Percentiles rank a stretch among this genome's conserved stretches.
Conservation (phyloP, 2,113 vertebrate species). For the Oryzias celebensis region DNA sequence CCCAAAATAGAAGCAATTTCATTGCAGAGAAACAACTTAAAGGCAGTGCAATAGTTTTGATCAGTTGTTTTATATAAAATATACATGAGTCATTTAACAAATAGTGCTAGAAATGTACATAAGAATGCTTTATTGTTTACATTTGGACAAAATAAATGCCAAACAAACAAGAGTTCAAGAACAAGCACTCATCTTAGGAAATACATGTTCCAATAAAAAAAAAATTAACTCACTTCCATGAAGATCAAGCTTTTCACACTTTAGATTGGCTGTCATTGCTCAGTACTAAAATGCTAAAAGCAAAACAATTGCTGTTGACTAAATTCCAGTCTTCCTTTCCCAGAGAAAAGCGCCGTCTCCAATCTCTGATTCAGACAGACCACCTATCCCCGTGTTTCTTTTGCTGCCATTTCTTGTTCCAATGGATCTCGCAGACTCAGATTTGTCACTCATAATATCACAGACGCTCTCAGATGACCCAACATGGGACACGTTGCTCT, state of each 20-base stretch:
- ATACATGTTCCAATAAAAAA: no score
- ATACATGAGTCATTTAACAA: no score
- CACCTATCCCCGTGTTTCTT: conserved; percentile 8
- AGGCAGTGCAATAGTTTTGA: no score
- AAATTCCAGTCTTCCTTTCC: conserved; percentile 18
- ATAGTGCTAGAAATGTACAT: no score
- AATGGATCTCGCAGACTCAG: conserved; percentile 38
- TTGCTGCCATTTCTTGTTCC: conserved; percentile 16
- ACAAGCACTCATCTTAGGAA: no score
- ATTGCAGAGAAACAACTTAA: no score
- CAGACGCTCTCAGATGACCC: conserved; percentile 33
- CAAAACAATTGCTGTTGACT: no score
- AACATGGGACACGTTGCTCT: conserved; percentile 37
- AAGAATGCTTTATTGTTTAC: no score
- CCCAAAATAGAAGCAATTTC: no score
- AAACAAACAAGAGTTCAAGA: no score
- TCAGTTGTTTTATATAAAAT: no score
- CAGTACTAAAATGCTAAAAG: neutral
- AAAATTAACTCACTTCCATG: neutral
- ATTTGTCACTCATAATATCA: conserved; percentile 51
- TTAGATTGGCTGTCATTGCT: neutral
- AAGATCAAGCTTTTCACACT: neutral
- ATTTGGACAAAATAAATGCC: no score
- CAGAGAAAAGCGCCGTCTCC: conserved; percentile 8
- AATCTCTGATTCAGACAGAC: conserved; percentile 43